Base-by-base conservation (phyloP, 1,140 invertebrate genomes). In the Saccostrea cuccullata region DNA sequence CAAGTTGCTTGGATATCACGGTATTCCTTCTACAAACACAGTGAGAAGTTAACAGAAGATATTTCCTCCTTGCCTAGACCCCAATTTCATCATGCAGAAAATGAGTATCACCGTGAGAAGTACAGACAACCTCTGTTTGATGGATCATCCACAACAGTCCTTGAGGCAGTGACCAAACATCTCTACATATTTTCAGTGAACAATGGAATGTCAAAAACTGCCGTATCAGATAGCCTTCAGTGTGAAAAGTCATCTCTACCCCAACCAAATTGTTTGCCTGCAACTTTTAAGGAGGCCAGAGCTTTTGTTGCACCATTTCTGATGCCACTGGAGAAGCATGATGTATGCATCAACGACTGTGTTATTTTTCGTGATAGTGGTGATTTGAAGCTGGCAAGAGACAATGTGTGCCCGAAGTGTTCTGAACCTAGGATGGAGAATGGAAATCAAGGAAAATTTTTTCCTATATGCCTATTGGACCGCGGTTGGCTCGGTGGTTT, bases 141-240 rank as follows among this genome's bases (percentile, higher is more conserved):
- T 6, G 30, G 82, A 20, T 82, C 82, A 36, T 20, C 17, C 13
- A 55, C 47, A 20, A 82, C 26, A 36, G 13, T 82, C 20, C 36
- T 82, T 20, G 82, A 82, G 82, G 82, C 82, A 15, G 36, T 82
- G 8, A 47, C 47, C 47, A 36, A 40, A 36, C 82, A 82, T 40
- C 9, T 82, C 20, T 82, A 82, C 47, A 55, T 82, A 82, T 82
- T 82, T 40, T 82, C 82, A 36, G 36, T 23, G 47, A 82, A 82
- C 82, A 36, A 82, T 82, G 82, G 82, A 82, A 82, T 82, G 82
- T 82, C 82, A n/a, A 82, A 82, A 30, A 47, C 82, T 47, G 82
- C 82, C 8, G 20, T 82, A n/a, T 36, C 23, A 15, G 47, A 82
- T 40, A n/a, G 23, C 36, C 82, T 82, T 55, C 82, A 82, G 82